Percentiles rank a stretch among this genome's conserved stretches.
These are phyloP conservation scores for Luperina testacea DNA, from an alignment of 2,888 invertebrate genomes.

Conservation along the genomic window DNA sequence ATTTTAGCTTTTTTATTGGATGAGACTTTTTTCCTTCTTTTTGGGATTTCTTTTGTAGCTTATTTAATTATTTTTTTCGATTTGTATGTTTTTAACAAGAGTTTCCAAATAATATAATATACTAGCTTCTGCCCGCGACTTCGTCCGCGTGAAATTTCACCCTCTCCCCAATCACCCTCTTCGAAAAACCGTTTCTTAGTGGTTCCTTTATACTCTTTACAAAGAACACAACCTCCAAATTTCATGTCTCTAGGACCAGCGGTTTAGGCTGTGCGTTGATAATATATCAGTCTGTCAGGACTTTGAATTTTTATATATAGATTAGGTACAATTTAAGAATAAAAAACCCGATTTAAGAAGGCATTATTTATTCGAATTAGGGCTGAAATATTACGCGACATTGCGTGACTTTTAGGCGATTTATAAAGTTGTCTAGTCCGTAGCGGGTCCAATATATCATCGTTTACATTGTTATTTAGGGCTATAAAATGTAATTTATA, in stretches of 20 bases:
- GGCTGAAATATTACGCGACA: not conserved
- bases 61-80: not conserved
- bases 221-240: too few species aligned
- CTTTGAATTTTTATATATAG: not conserved
- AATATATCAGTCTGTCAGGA: too few species aligned
- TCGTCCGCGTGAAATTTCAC: too few species aligned
- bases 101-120: not conserved
- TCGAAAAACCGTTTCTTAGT: too few species aligned
- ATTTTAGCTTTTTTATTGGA: not conserved
- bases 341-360: not conserved
- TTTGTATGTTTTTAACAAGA: not conserved
- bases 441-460: conserved; percentile 37
- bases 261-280: too few species aligned
- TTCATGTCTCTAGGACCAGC: too few species aligned
- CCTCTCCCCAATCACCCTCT: too few species aligned
- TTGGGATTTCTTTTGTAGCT: not conserved
- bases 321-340: not conserved
- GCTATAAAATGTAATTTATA: conserved; percentile 43
- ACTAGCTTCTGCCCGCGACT: too few species aligned
- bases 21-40: not conserved
- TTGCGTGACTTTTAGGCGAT: conserved; percentile 7
- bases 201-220: too few species aligned
- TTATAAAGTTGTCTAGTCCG: conserved; percentile 24
- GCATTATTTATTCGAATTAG: conserved; percentile 7
- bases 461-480: conserved; percentile 37